Evolutionary conservation across 2,113 vertebrate species (phyloP).

Genomic region (Polypterus bichir): DNA sequence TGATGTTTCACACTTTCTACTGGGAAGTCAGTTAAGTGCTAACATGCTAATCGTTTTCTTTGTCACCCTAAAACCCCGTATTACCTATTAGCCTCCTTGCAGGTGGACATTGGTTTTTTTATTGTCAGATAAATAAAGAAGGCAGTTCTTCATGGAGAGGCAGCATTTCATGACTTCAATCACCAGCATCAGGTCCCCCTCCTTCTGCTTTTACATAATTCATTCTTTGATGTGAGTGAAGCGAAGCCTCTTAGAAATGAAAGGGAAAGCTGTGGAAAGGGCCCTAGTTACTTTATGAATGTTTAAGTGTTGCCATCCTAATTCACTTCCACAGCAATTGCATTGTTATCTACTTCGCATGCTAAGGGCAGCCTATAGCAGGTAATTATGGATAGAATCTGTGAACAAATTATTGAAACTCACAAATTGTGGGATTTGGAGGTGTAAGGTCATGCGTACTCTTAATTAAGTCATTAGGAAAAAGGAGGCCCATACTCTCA

Average conservation of each 20-base stretch:
- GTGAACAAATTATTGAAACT: constrained; percentile 88
- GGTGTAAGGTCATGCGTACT: constrained; percentile 56
- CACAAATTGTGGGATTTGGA: constrained; percentile 58
- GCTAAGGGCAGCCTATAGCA: constrained; percentile 69
- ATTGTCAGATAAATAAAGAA: constrained; percentile 34
- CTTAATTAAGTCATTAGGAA: constrained; percentile 41
- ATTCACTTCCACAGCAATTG: constrained; percentile 45
- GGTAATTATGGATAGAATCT: constrained; percentile 63
- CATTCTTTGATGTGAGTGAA: constrained; percentile 80
- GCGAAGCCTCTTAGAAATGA: constrained; percentile 65
- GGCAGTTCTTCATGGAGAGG: constrained; percentile 39
- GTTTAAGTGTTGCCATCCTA: constrained; percentile 54
- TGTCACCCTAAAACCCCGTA: constrained; percentile 21
- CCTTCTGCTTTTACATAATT: constrained; percentile 56
- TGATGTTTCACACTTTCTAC: constrained; percentile 32
- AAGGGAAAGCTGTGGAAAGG: constrained; percentile 58
- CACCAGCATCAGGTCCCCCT: constrained; percentile 74
- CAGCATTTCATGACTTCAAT: constrained; percentile 79
- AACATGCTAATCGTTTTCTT: constrained; percentile 23
- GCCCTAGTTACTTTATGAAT: constrained; percentile 55
- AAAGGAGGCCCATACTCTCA: constrained; percentile 28
- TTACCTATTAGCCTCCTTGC: constrained; percentile 25
- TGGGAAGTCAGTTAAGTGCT: constrained; percentile 25
- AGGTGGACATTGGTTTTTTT: constrained; percentile 42
- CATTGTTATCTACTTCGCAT: constrained; percentile 81